phyloP scores from a whole-genome alignment of 2,888 invertebrate genomes.

The Eupithecia centaureata region DNA sequence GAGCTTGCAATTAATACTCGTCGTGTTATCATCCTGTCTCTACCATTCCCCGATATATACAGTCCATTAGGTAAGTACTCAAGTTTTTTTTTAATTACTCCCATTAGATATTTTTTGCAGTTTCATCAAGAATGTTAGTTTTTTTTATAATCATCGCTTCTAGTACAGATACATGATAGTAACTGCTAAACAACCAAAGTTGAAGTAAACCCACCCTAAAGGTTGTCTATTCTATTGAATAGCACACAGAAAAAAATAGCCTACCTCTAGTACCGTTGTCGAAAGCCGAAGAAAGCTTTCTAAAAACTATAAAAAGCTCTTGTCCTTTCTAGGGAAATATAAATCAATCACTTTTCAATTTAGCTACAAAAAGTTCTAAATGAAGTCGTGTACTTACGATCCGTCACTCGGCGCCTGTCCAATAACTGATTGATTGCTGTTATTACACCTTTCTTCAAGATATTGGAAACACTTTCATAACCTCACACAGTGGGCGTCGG shows the following conservation, averaged over 20 bases:
- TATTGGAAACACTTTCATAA: neutral
- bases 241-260: neutral
- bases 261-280: neutral
- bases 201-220: neutral
- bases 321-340: neutral
- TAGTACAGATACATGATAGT: neutral
- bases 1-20: neutral
- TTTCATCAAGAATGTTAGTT: no score
- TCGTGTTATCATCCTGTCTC: neutral
- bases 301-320: neutral
- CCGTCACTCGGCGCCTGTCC: slow-evolving; percentile 24
- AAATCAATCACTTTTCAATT: slow-evolving; percentile 21
- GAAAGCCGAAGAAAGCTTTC: neutral
- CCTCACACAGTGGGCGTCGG: neutral
- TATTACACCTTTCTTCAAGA: neutral
- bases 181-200: no score
- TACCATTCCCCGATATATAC: no score
- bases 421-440: slow-evolving; percentile 24
- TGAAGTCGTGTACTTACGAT: slow-evolving; percentile 7
- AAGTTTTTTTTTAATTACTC: no score
- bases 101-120: no score
- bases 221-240: no score
- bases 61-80: no score
- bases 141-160: no score
- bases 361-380: slow-evolving; percentile 7